Evolutionary conservation across 2,113 vertebrate genomes (phyloP).

Genomic region (Eulacestoma nigropectus): DNA sequence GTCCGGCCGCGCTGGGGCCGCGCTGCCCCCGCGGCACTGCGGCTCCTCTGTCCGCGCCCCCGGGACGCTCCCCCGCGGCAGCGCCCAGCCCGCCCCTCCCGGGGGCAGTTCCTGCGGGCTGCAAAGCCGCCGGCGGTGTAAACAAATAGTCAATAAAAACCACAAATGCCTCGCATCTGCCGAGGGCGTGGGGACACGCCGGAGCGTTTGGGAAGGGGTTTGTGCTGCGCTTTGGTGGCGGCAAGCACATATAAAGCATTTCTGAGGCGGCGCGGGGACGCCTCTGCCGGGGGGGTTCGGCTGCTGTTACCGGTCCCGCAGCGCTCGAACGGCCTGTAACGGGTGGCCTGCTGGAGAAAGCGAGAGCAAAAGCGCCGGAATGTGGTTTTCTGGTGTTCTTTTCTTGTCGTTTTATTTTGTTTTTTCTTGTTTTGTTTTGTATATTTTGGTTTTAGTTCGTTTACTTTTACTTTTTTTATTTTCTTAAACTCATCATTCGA

Average conservation of each 20-base stretch:
- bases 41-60: not conserved
- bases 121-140: not conserved
- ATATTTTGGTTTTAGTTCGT: not conserved
- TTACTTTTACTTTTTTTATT: not conserved
- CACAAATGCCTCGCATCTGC: not conserved
- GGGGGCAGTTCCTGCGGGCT: not conserved
- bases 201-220: not conserved
- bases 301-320: not conserved
- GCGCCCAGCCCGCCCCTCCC: not conserved
- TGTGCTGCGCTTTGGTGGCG: not conserved
- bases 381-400: not conserved
- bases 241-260: not conserved
- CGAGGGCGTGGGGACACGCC: not conserved
- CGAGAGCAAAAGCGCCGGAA: not conserved
- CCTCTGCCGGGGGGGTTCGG: not conserved
- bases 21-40: not conserved
- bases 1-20: not conserved
- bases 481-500: not conserved
- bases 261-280: not conserved
- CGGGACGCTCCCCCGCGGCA: not conserved
- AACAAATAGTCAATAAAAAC: rapidly evolving
- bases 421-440: not conserved
- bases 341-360: not conserved
- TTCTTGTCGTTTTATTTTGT: not conserved
- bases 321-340: not conserved